Evolutionary conservation across 1,140 invertebrate genomes (phyloP).

Genomic region (Euura saliciscinereae): DNA sequence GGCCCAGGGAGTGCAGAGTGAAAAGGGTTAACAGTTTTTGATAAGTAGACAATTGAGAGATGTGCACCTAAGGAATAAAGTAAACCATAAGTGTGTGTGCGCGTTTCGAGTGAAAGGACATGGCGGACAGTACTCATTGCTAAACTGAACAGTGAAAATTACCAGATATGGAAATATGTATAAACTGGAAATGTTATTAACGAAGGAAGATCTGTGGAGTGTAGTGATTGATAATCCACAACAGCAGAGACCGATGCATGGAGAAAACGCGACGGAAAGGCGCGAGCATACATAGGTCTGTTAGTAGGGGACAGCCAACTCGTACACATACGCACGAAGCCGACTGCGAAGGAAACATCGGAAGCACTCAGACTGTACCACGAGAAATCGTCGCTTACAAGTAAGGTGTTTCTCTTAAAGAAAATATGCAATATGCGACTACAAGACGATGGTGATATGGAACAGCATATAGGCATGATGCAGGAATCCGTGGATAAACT

Average conservation of each 20-base stretch:
- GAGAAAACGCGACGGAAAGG: slow-evolving; percentile 18
- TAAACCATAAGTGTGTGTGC: neutral
- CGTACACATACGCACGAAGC: slow-evolving; percentile 16
- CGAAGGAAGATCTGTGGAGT: slow-evolving; percentile 21
- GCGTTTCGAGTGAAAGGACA: neutral
- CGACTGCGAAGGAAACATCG: slow-evolving; percentile 22
- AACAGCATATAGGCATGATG: slow-evolving; percentile 13
- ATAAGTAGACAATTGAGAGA: slow-evolving; percentile 8
- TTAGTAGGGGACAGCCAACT: slow-evolving; percentile 23
- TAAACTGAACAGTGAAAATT: slow-evolving; percentile 26
- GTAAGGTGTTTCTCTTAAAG: slow-evolving; percentile 24
- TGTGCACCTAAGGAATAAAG: neutral
- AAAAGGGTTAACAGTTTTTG: slow-evolving; percentile 11
- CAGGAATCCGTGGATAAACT: slow-evolving; percentile 23
- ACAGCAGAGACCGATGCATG: neutral
- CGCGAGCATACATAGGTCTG: slow-evolving; percentile 21
- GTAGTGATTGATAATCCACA: slow-evolving; percentile 10
- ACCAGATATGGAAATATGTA: slow-evolving; percentile 28
- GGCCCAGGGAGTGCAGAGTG: slow-evolving; percentile 12
- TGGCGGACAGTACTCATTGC: slow-evolving; percentile 9
- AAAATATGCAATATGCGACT: slow-evolving; percentile 21
- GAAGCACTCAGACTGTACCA: slow-evolving; percentile 19
- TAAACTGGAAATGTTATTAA: slow-evolving; percentile 24
- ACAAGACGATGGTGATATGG: slow-evolving; percentile 21
- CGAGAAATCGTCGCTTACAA: slow-evolving; percentile 24